Evolutionary conservation across 2,888 invertebrate species (phyloP).

Genomic region (Papilio protenor): DNA sequence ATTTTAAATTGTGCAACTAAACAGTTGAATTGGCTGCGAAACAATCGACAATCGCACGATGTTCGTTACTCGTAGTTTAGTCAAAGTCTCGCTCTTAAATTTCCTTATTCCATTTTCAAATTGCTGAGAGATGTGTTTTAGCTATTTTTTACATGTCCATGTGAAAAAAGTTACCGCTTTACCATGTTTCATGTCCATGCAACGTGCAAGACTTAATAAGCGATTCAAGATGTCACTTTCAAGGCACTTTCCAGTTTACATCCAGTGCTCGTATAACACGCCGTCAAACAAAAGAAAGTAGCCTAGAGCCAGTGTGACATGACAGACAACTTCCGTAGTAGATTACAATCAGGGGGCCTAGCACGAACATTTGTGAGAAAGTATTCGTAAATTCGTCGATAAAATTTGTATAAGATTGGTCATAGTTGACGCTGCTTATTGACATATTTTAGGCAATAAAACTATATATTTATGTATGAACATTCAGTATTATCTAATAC

Average conservation of each 20-base stretch:
- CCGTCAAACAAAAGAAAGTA: conserved; percentile 25
- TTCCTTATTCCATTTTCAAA: not conserved
- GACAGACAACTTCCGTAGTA: conserved; percentile 5
- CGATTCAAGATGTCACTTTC: conserved; percentile 20
- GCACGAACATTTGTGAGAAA: too few relatives aligned
- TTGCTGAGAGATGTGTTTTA: not conserved
- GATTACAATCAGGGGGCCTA: not conserved
- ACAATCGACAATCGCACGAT: too few relatives aligned
- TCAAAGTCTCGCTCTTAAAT: too few relatives aligned
- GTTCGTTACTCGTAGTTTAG: too few relatives aligned
- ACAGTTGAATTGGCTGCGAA: too few relatives aligned
- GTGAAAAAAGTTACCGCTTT: not conserved
- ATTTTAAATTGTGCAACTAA: too few relatives aligned
- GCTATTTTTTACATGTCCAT: not conserved
- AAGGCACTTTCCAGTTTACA: conserved; percentile 18
- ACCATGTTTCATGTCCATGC: not conserved
- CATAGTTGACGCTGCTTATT: too few relatives aligned
- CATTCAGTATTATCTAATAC: too few relatives aligned
- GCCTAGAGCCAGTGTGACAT: conserved; percentile 5
- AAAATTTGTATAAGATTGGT: too few relatives aligned
- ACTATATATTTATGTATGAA: not conserved
- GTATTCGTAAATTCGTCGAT: too few relatives aligned
- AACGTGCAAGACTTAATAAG: conserved; percentile 9
- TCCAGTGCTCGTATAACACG: conserved; percentile 7
- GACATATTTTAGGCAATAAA: not conserved